phyloP scores from a whole-genome alignment of 2,888 invertebrate genomes.

The Mythimna albipuncta region DNA sequence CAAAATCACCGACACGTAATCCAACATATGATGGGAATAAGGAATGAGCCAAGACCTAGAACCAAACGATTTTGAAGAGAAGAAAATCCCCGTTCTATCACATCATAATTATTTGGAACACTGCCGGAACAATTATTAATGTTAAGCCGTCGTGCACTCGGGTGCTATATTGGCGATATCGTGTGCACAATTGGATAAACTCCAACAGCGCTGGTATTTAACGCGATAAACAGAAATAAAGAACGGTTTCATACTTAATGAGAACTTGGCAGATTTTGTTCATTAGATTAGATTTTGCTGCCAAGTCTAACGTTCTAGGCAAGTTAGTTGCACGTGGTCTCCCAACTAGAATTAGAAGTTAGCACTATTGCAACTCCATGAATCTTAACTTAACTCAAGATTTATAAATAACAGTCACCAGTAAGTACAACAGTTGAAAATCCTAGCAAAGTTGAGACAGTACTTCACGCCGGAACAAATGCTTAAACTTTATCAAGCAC shows the following conservation, averaged over 20 bases:
- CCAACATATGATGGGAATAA: conserved; percentile 55
- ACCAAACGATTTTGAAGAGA: conserved; percentile 26
- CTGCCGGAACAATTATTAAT: conserved; percentile 65
- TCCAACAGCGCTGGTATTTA: conserved; percentile 71
- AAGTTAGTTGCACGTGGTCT: not conserved
- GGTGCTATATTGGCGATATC: conserved; percentile 54
- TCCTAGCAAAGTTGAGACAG: too few species aligned
- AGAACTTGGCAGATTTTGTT: conserved; percentile 66
- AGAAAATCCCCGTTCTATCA: conserved; percentile 35
- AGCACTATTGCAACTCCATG: too few species aligned
- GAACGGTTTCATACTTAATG: conserved; percentile 69
- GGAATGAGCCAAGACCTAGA: conserved; percentile 53
- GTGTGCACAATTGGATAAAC: conserved; percentile 70
- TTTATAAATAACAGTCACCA: too few species aligned
- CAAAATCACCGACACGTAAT: conserved; percentile 55
- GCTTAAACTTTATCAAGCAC: too few species aligned
- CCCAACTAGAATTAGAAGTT: not conserved
- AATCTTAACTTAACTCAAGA: too few species aligned
- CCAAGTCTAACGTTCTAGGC: conserved; percentile 41
- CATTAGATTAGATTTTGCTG: conserved; percentile 55
- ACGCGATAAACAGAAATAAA: conserved; percentile 74
- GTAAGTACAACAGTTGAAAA: too few species aligned
- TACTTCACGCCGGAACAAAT: too few species aligned
- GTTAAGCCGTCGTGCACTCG: conserved; percentile 48
- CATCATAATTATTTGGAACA: conserved; percentile 58